Base-by-base conservation (phyloP, 2,797 vertebrate species). In the Etheostoma perlongum region DNA sequence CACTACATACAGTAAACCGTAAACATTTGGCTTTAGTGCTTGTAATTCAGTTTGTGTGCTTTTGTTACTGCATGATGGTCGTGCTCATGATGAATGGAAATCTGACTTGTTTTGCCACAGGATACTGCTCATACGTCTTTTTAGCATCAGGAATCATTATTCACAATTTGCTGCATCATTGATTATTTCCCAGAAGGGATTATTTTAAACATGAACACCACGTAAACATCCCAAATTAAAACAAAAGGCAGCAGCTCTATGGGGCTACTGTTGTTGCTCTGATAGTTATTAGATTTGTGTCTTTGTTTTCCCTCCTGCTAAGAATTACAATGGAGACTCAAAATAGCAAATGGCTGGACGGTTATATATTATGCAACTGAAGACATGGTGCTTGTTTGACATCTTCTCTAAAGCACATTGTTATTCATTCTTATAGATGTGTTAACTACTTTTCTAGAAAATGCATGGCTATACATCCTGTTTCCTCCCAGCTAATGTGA, bases 161-260 rank as follows among this genome's bases (percentile, higher is more conserved):
- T 58, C 30, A 13, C 40, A 19, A 61, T 76, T 48, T 82, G 36
- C 55, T 58, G 66, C 78, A 54, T 58, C 40, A 64, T 14, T 66
- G 64, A 65, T 52, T 60, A 44, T 77, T 74, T 71, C 61, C 64
- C 49, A 69, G 69, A 30, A 47, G 40, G 27, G 61, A 62, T 30
- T 13, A 18, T 64, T 72, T 51, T 40, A 53, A 67, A 71, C 42
- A 47, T 27, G n/a, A 76, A 46, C 58, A 55, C 64, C 30, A 65
- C 6, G 1, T 48, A 69, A 72, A 75, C 71, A 72, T 21, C 58
- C 15, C 30, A 44, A 47, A 71, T 76, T 52, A 42, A 75, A 67
- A 49, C 8, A 19, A 15, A 72, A 59, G 23, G 49, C 62, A 40
- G 72, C 27, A 40, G 33, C 78, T 76, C 51, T 18, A 8, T 62